phyloP scores from a whole-genome alignment of 1,140 invertebrate genomes.

The Physella acuta region DNA sequence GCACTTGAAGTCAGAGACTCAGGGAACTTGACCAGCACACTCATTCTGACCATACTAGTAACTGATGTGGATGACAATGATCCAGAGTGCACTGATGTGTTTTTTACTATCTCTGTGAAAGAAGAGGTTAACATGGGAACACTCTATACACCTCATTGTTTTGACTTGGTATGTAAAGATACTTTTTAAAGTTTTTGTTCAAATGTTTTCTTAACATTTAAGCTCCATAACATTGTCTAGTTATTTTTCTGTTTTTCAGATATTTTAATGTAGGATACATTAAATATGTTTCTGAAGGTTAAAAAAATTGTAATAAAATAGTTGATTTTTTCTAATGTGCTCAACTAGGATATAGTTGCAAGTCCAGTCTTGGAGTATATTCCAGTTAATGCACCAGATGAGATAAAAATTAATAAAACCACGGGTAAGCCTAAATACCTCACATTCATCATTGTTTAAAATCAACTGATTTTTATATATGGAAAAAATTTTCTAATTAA shows the following conservation, averaged over 20 bases:
- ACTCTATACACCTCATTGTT: background rate
- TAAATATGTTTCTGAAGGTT: no score
- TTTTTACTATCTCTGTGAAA: background rate
- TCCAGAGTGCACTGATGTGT: background rate
- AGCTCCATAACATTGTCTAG: no score
- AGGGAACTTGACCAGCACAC: background rate
- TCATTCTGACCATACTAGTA: background rate
- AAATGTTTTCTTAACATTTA: no score
- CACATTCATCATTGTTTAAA: background rate
- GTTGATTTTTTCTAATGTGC: no score
- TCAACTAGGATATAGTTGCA: background rate
- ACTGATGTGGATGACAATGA: background rate
- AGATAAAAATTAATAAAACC: background rate
- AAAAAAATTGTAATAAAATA: no score
- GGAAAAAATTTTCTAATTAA: background rate
- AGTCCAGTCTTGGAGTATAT: background rate
- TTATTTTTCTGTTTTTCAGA: no score
- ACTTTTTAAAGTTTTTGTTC: no score
- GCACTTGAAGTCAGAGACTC: background rate
- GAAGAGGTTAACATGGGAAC: background rate
- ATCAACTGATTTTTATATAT: background rate
- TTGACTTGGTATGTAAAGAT: background rate
- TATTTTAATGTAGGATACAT: no score
- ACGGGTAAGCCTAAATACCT: background rate
- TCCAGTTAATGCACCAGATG: background rate